A percentile compares a stretch with the other conserved stretches of the same genome.
Evolutionary conservation across 2,113 vertebrate genomes (phyloP).

Genomic region (Callipepla squamata): DNA sequence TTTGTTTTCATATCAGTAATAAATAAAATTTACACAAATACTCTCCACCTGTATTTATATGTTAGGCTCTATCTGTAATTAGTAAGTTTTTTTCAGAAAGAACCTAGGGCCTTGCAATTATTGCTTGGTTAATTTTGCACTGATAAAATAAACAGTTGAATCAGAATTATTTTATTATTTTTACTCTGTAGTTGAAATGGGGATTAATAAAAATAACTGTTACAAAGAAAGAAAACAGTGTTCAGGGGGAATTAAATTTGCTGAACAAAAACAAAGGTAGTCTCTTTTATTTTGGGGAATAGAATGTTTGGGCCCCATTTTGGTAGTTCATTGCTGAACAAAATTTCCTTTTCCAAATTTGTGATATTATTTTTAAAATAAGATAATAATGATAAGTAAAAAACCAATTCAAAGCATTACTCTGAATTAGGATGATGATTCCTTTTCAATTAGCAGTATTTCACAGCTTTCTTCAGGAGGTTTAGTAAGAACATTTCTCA

Average conservation of each 20-base stretch:
- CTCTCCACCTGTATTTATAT: accelerated
- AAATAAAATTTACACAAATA: background rate
- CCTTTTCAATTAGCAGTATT: background rate
- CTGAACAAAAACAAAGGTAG: background rate
- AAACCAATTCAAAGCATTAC: background rate
- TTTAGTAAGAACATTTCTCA: background rate
- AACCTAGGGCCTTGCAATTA: background rate
- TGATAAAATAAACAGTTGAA: background rate
- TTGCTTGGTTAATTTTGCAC: background rate
- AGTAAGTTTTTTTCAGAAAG: background rate
- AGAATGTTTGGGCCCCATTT: background rate
- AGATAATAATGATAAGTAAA: background rate
- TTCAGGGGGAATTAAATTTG: background rate
- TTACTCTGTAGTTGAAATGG: background rate
- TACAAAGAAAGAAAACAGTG: background rate
- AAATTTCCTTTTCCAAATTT: background rate
- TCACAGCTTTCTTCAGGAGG: background rate
- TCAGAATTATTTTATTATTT: background rate
- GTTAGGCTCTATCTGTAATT: background rate
- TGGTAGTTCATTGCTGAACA: accelerated
- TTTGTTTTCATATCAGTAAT: background rate
- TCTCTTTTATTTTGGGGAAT: background rate
- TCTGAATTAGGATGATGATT: background rate
- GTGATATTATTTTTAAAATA: background rate
- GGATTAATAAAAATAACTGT: background rate